Evolutionary conservation across 64 coral and sea anemone genomes (phyloP).

Genomic region (Anthopleura sola): DNA sequence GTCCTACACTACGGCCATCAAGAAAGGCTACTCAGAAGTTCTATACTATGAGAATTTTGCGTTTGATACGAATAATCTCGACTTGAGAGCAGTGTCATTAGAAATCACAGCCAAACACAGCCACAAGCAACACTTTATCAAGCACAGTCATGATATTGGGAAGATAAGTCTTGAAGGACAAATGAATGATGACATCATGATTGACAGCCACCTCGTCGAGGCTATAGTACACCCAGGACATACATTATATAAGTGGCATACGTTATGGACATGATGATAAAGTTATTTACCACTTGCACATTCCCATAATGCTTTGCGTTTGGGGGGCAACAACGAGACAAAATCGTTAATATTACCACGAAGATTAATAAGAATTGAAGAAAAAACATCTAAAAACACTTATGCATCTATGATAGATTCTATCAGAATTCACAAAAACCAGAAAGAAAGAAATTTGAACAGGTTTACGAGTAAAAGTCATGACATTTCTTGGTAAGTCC

Average conservation of each 20-base stretch:
- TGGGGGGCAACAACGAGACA: no score
- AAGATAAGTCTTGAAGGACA: not conserved
- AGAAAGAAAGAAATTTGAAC: no score
- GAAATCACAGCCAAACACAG: conserved; percentile 18
- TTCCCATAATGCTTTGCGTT: no score
- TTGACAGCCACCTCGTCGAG: conserved; percentile 15
- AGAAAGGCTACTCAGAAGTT: conserved; percentile 27
- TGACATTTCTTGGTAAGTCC: no score
- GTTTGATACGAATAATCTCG: not conserved
- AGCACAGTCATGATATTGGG: conserved; percentile 18
- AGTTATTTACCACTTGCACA: no score
- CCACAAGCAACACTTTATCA: not conserved
- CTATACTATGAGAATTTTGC: conserved; percentile 18
- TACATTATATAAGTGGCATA: conserved; percentile 22
- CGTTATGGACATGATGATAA: not conserved
- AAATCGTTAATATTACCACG: no score
- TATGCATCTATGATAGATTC: no score
- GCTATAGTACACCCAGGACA: not conserved
- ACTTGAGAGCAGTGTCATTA: not conserved
- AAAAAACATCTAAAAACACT: no score
- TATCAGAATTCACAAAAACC: no score
- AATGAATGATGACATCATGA: not conserved
- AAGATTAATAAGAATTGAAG: no score
- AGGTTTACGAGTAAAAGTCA: no score
- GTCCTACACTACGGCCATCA: not conserved